Conservation (phyloP, 1,140 invertebrate genomes). For the Apis cerana region DNA sequence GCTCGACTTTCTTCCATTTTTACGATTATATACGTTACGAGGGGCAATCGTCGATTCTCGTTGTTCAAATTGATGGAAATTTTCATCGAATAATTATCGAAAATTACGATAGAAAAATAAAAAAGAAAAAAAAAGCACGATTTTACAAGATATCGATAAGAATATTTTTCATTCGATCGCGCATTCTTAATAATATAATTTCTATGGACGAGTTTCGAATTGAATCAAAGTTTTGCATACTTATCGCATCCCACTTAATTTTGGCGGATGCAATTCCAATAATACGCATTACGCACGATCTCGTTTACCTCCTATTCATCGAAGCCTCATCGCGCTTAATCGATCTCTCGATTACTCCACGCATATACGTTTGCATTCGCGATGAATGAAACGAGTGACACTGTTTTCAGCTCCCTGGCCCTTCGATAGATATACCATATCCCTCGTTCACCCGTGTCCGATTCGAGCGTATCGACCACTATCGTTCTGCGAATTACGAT, state of each 20-base stretch:
- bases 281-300: slow-evolving; percentile 12
- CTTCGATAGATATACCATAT: neutral
- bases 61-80: no score
- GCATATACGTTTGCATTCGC: slow-evolving; percentile 6
- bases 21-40: no score
- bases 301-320: slow-evolving; percentile 17
- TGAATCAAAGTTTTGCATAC: neutral
- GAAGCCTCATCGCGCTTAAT: slow-evolving; percentile 27
- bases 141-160: no score
- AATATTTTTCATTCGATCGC: neutral
- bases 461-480: neutral
- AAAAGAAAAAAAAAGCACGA: no score
- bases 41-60: no score
- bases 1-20: no score
- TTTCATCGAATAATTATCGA: no score
- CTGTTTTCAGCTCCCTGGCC: slow-evolving; percentile 19
- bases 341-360: slow-evolving; percentile 25
- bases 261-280: neutral
- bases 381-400: neutral
- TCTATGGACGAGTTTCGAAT: neutral
- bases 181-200: no score
- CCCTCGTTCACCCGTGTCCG: neutral
- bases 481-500: slow-evolving; percentile 20
- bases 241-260: neutral
- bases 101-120: no score